Evolutionary conservation across 2,113 vertebrate species (phyloP).

Genomic region (Gracilinanus agilis): DNA sequence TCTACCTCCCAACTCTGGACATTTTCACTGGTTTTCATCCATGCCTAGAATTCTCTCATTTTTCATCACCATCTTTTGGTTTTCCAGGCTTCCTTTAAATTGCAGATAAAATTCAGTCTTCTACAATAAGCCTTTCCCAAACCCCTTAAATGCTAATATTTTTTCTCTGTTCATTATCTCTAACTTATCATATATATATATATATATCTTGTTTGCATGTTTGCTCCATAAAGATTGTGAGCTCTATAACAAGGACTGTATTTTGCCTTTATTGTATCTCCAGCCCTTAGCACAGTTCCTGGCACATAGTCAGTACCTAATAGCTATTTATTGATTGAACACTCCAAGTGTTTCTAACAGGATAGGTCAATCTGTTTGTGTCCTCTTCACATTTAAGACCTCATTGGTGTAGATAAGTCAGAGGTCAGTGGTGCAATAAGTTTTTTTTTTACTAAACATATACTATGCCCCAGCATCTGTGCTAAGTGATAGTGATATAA

Average conservation of each 20-base stretch:
- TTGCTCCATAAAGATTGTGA: neutral
- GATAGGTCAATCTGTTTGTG: neutral
- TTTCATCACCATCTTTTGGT: neutral
- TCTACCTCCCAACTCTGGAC: neutral
- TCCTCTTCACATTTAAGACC: neutral
- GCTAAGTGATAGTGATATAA: neutral
- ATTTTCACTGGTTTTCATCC: neutral
- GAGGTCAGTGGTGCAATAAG: neutral
- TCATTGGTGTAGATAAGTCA: neutral
- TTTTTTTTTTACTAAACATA: neutral
- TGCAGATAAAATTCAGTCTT: neutral
- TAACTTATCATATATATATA: neutral
- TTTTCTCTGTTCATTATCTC: neutral
- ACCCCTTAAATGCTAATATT: neutral
- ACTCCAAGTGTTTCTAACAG: neutral
- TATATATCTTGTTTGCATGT: neutral
- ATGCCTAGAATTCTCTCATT: neutral
- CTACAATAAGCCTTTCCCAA: neutral
- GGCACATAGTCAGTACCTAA: neutral
- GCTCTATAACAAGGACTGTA: neutral
- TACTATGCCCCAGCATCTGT: neutral
- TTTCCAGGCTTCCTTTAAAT: neutral
- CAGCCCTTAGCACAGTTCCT: neutral
- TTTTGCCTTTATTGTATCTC: neutral
- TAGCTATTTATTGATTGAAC: neutral